Evolutionary conservation across 2,888 invertebrate genomes (phyloP), one percentile per base, ranked within the genome.

Genomic region (Scaptodrosophila latifasciaeformis): DNA sequence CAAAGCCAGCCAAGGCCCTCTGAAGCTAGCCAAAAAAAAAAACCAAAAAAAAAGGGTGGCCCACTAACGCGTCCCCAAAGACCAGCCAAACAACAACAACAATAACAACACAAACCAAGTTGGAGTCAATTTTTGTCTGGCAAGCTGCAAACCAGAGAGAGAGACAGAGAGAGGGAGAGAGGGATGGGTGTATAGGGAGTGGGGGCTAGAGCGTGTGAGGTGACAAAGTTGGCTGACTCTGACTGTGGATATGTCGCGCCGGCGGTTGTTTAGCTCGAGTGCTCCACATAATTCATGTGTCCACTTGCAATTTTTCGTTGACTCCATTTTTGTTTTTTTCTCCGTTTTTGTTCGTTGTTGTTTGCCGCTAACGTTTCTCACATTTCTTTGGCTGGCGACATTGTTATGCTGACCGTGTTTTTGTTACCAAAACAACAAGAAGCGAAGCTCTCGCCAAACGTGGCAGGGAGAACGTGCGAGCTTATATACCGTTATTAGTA

Each of bases 201-300:
- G 34, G 10, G 4, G 34, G 3, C 4, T 4, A 3, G 34, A 4
- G 3, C 13, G 13, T 10, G 5, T 10, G 34, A 4, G 12, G 12
- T 4, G 34, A n/a, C 34, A 34, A 12, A 13, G n/a, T 10, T 10
- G 10, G 3, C 12, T 6, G 34, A 4, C 3, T 10, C 12, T 3
- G 34, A 3, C 13, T 10, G 4, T n/a, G 17, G 18, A 19, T 24
- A 27, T 30, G 59, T 54, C 54, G 53, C 59, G 58, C 69, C 70
- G 72, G 54, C 76, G 76, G 76, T 78, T 76, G 72, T 76, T 74
- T 79, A 72, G 76, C 77, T 79, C 70, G 79, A 68, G 75, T 76
- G 77, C 75, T 70, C 80, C 74, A 79, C 80, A 76, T 79, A 79
- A 76, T 79, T 76, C 77, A 76, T 76, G 79, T 76, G 75, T 76